Evolutionary conservation across 1,140 invertebrate species (phyloP).

Genomic region (Micrasema minimum): DNA sequence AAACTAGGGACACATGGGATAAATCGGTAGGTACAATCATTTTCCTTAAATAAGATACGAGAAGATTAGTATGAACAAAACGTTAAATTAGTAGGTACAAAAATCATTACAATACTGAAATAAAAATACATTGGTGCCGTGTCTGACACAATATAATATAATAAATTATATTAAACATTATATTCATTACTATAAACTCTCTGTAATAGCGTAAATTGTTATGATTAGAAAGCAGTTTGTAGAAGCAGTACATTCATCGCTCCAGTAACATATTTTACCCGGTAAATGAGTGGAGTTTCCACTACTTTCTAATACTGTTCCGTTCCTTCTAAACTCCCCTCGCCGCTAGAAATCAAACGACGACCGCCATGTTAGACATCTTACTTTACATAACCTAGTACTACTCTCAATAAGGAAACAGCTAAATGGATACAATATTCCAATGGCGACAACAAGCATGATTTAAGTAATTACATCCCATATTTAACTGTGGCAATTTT

Average conservation of each 20-base stretch:
- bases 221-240: slow-evolving; percentile 16
- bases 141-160: no score
- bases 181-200: slow-evolving; percentile 7
- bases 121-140: slow-evolving; percentile 12
- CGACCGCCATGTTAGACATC: slow-evolving; percentile 55
- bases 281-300: slow-evolving; percentile 55
- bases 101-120: slow-evolving; percentile 11
- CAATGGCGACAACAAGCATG: no score
- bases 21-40: no score
- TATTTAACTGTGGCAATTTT: no score
- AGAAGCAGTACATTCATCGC: slow-evolving; percentile 48
- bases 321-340: slow-evolving; percentile 63
- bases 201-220: slow-evolving; percentile 3
- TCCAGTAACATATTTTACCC: slow-evolving; percentile 58
- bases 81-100: no score
- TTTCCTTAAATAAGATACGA: no score
- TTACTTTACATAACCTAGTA: no score
- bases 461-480: no score
- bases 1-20: no score
- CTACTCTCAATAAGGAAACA: no score
- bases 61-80: slow-evolving; percentile 6
- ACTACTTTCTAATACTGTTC: slow-evolving; percentile 61
- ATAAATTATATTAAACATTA: slow-evolving; percentile 26
- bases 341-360: slow-evolving; percentile 65
- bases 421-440: no score